These are phyloP conservation scores for Synergus umbraculus DNA, from an alignment of 2,888 invertebrate genomes.

Conservation along the genomic window DNA sequence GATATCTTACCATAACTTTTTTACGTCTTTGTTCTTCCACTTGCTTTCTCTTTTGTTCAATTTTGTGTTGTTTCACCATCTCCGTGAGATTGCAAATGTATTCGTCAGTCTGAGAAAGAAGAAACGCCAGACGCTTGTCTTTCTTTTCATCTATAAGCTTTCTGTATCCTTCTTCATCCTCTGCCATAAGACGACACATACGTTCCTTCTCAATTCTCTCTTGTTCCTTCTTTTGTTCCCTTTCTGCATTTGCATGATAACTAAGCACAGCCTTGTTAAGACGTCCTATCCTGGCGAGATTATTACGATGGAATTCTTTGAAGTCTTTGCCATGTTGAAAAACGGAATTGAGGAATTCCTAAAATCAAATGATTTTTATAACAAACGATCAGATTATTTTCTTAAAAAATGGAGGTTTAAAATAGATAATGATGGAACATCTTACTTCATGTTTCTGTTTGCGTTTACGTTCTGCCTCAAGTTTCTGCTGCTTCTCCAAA, in stretches of 20 bases:
- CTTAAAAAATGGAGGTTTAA: not conserved
- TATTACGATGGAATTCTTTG: conserved; percentile 97
- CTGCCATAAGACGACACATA: conserved; percentile 99
- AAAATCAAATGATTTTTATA: not conserved
- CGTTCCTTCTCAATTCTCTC: conserved; percentile 99
- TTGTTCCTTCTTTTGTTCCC: conserved; percentile 99
- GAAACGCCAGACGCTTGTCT: conserved; percentile 98
- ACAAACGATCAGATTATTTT: too few relatives aligned
- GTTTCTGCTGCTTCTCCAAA: conserved; percentile 98
- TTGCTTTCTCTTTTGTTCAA: conserved; percentile 94
- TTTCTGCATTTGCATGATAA: conserved; percentile 98
- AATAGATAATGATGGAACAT: not conserved
- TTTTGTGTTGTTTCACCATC: conserved; percentile 97
- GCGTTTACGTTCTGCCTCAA: conserved; percentile 98
- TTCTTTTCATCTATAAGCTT: conserved; percentile 99
- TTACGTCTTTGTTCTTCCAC: conserved; percentile 91
- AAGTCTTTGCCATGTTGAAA: conserved; percentile 98
- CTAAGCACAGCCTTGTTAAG: conserved; percentile 97
- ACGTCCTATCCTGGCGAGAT: conserved; percentile 90
- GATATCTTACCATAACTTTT: conserved; percentile 78
- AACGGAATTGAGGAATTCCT: conserved; percentile 96
- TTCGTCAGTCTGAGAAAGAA: conserved; percentile 98
- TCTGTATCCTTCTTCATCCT: conserved; percentile 99
- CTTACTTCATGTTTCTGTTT: conserved; percentile 94
- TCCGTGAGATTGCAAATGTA: conserved; percentile 98